These are phyloP conservation scores for Antechinus stuartii DNA, from an alignment of 2,113 vertebrate genomes.

Conservation along the genomic window DNA sequence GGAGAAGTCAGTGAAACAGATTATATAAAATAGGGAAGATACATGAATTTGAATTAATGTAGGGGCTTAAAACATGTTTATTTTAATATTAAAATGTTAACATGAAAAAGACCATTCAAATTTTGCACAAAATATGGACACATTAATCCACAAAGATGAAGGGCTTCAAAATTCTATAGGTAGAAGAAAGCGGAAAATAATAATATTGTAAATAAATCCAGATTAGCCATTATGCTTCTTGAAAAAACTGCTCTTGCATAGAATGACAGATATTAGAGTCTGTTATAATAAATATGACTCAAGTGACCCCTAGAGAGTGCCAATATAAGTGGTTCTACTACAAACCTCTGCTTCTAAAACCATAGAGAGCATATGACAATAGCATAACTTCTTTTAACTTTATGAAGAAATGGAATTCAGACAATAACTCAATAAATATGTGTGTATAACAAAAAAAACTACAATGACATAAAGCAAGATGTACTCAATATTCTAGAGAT, in stretches of 20 bases:
- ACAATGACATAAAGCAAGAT: conserved; percentile 33
- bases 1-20: neutral
- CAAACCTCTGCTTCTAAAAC: neutral
- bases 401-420: conserved; percentile 18
- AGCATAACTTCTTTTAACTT: conserved; percentile 27
- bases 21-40: neutral
- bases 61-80: neutral
- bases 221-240: neutral
- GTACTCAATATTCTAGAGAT: fast-evolving
- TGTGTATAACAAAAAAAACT: conserved; percentile 22
- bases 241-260: conserved; percentile 17
- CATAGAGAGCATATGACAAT: neutral
- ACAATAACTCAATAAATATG: conserved; percentile 25
- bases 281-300: neutral
- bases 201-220: conserved; percentile 19
- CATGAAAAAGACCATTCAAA: neutral
- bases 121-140: neutral
- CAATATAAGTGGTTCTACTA: conserved; percentile 25
- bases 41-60: neutral
- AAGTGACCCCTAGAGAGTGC: conserved; percentile 13
- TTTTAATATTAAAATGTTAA: neutral
- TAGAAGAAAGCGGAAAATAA: neutral
- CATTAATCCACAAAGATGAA: conserved; percentile 23
- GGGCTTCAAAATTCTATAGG: neutral
- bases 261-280: conserved; percentile 10